Evolutionary conservation across 1,140 invertebrate species (phyloP).

Genomic region (Drosophila tsacasi): DNA sequence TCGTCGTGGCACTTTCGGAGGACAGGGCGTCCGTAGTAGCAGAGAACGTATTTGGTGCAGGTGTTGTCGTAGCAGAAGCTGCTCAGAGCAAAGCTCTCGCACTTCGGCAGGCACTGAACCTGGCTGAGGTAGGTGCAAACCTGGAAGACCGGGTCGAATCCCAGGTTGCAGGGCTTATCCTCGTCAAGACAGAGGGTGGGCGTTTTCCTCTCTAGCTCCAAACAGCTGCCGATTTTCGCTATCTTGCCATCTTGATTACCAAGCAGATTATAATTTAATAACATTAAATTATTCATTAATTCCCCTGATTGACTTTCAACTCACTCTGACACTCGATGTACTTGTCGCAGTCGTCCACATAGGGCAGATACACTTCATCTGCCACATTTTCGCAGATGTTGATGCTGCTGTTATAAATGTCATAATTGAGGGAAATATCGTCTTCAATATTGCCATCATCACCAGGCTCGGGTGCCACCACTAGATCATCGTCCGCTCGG

Average conservation of each 20-base stretch:
- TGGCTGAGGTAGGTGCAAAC: not conserved
- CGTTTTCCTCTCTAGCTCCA: not conserved
- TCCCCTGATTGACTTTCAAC: not conserved
- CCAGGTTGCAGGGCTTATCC: constrained; percentile 12
- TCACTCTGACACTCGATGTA: constrained; percentile 49
- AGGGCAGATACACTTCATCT: constrained; percentile 40
- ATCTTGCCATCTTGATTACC: not conserved
- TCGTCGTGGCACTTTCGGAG: constrained; percentile 56
- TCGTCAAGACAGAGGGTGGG: constrained; percentile 4
- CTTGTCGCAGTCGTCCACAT: constrained; percentile 39
- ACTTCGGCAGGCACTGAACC: constrained; percentile 39
- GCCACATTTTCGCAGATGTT: constrained; percentile 56
- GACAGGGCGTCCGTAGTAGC: constrained; percentile 55
- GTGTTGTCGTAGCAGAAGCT: constrained; percentile 71
- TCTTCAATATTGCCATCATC: not conserved
- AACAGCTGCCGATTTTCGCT: constrained; percentile 16
- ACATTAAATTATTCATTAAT: not conserved
- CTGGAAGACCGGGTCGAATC: constrained; percentile 48
- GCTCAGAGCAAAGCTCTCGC: constrained; percentile 13
- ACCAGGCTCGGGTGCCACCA: constrained; percentile 47
- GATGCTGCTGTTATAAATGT: constrained; percentile 38
- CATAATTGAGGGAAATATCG: constrained; percentile 4
- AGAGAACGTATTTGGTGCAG: constrained; percentile 66
- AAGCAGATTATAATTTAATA: not conserved
- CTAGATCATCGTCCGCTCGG: constrained; percentile 7